These are phyloP conservation scores for Geophilus truncorum DNA, from an alignment of 2,888 invertebrate species.

Conservation along the genomic window DNA sequence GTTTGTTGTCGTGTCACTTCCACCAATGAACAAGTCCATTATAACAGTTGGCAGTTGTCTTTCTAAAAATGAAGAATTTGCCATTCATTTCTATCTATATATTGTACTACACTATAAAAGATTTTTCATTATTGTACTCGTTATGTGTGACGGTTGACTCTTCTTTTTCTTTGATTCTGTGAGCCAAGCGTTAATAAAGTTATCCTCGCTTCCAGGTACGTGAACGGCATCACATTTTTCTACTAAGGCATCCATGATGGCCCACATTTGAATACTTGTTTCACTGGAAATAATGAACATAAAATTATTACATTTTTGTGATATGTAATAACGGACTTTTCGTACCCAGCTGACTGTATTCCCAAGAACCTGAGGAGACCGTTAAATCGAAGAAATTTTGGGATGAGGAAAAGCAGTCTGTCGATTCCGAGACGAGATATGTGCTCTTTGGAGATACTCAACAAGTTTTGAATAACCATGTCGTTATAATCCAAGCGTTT, in stretches of 20 bases:
- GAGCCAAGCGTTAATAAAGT: neutral
- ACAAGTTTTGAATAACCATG: neutral
- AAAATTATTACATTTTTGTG: neutral
- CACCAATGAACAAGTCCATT: neutral
- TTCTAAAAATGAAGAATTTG: neutral
- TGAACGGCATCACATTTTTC: neutral
- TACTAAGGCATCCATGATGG: neutral
- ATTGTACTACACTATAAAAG: too few relatives aligned
- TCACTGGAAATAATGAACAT: neutral
- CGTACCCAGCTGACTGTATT: neutral
- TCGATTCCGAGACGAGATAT: neutral
- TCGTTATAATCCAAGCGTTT: neutral
- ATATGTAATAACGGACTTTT: neutral
- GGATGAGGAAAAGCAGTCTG: neutral
- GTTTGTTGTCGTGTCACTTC: conserved; percentile 4
- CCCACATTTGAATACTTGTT: neutral
- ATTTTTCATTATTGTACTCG: too few relatives aligned
- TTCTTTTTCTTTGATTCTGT: neutral
- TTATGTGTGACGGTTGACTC: neutral
- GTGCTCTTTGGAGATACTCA: neutral
- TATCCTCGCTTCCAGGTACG: neutral
- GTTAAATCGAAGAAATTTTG: neutral
- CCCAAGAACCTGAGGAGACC: neutral
- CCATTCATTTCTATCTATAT: too few relatives aligned
- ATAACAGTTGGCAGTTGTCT: neutral